Conservation (phyloP, 2,888 invertebrate genomes). For the Patella ulyssiponensis region DNA sequence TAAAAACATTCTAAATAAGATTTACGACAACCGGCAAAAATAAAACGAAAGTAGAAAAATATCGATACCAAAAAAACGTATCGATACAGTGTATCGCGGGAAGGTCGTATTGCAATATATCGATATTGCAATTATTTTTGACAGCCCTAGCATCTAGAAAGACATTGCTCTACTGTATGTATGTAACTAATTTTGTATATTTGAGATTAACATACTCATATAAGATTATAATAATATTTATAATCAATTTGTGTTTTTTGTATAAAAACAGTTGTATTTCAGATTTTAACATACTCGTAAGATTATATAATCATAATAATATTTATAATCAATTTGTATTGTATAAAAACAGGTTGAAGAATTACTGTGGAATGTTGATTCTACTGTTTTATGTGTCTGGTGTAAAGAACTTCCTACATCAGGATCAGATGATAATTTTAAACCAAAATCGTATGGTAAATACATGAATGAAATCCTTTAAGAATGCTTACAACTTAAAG, state of each 20-base stretch:
- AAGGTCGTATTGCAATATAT: too few relatives aligned
- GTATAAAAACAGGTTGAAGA: conserved; percentile 75
- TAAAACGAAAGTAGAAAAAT: too few relatives aligned
- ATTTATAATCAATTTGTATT: not conserved
- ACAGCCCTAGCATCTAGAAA: too few relatives aligned
- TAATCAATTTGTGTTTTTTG: not conserved
- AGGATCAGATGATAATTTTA: conserved; percentile 19
- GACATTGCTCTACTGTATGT: not conserved
- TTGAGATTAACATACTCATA: not conserved
- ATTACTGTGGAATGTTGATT: conserved; percentile 85
- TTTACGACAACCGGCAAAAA: too few relatives aligned
- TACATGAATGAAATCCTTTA: not conserved
- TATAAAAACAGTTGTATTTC: conserved; percentile 49
- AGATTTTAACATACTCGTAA: not conserved
- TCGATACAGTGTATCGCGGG: too few relatives aligned
- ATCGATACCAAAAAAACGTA: too few relatives aligned
- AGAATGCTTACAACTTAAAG: not conserved
- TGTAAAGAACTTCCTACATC: conserved; percentile 52
- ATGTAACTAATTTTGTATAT: not conserved
- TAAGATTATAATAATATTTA: conserved; percentile 7
- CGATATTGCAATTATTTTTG: too few relatives aligned
- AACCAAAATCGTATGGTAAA: conserved; percentile 51
- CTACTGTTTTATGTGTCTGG: conserved; percentile 76
- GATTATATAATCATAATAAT: conserved; percentile 10
- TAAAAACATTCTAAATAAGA: too few relatives aligned